Conservation (phyloP, 2,113 vertebrate genomes). For the Phylloscopus trochilus region DNA sequence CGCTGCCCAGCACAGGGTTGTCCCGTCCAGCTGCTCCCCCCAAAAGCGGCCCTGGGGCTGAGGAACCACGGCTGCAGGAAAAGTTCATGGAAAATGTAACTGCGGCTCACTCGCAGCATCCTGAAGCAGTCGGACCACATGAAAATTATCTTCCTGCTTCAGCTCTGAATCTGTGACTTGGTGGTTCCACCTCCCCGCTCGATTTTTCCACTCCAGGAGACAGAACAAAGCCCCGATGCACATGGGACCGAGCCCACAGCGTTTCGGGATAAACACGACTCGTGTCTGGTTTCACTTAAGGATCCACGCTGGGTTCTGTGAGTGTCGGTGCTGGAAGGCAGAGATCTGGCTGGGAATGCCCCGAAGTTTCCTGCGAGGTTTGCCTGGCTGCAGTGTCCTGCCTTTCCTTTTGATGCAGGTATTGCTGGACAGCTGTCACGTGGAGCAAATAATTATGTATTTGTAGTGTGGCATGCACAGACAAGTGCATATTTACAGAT, state of each 20-base stretch:
- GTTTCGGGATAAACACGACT: background rate
- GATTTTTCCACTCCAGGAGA: background rate
- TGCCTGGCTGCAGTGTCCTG: background rate
- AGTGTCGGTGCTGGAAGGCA: background rate
- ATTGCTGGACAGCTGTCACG: background rate
- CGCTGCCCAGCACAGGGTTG: background rate
- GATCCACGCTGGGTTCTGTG: rapidly evolving
- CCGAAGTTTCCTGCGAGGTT: background rate
- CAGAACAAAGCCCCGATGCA: slow-evolving; percentile 15
- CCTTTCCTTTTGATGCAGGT: background rate
- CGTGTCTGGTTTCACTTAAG: background rate
- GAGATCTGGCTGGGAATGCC: background rate
- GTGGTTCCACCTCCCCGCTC: background rate
- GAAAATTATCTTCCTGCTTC: slow-evolving; percentile 1
- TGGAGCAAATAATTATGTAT: background rate
- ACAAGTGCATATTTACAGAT: background rate
- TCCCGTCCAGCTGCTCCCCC: background rate
- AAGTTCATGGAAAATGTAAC: background rate
- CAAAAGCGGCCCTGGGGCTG: background rate
- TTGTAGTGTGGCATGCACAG: background rate
- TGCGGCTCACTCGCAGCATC: background rate
- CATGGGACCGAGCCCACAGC: background rate
- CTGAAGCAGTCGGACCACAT: background rate
- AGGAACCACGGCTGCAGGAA: background rate
- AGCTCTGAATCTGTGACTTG: background rate